A percentile compares a stretch with the other conserved stretches of the same genome.
These are phyloP conservation scores for Pollenia labialis DNA, from an alignment of 2,888 invertebrate genomes.

Conservation along the genomic window DNA sequence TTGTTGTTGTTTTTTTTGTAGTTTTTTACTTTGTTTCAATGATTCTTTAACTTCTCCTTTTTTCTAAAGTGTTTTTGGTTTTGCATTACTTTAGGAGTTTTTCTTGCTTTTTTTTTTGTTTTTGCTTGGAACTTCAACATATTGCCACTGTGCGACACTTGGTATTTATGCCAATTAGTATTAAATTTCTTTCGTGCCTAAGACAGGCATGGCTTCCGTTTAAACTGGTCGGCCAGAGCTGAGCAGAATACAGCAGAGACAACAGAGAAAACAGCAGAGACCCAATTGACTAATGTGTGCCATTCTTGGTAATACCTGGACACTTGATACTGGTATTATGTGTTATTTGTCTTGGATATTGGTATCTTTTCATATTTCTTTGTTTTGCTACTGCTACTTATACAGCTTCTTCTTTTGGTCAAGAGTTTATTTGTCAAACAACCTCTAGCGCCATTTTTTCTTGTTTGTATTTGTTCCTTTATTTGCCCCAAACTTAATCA, in stretches of 20 bases:
- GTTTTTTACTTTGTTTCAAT: conserved; percentile 35
- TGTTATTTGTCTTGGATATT: conserved; percentile 71
- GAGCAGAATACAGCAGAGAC: conserved; percentile 14
- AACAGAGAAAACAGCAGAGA: conserved; percentile 36
- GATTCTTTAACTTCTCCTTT: conserved; percentile 51
- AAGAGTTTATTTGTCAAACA: conserved; percentile 72
- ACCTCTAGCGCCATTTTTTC: conserved; percentile 80
- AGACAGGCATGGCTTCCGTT: conserved; percentile 80
- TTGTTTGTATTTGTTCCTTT: conserved; percentile 74
- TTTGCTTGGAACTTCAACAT: conserved; percentile 73
- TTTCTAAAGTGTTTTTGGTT: conserved; percentile 36
- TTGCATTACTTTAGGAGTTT: conserved; percentile 7
- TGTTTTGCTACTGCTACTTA: conserved; percentile 42
- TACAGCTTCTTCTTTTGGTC: conserved; percentile 51
- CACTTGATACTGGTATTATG: conserved; percentile 53
- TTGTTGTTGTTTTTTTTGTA: conserved; percentile 22
- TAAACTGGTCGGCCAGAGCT: conserved; percentile 78
- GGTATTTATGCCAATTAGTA: conserved; percentile 84
- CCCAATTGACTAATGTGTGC: conserved; percentile 71
- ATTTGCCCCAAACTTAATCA: conserved; percentile 54
- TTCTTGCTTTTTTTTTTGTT: conserved; percentile 37
- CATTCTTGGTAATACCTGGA: conserved; percentile 63
- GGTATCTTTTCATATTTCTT: conserved; percentile 73
- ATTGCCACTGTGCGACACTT: conserved; percentile 81
- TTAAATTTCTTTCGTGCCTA: conserved; percentile 83